Conservation (phyloP, 2,113 vertebrate genomes). For the Oryctolagus cuniculus region mOryCun1.1 NC_091439.1:17778501-17779000, state of each 20-base stretch:
- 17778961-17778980: background rate
- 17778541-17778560: background rate
- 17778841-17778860: background rate
- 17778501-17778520: background rate
- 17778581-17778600: constrained; percentile 26
- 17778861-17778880: background rate
- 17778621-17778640: background rate
- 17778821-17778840: background rate
- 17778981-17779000: background rate
- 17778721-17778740: constrained; percentile 1
- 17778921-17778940: accelerated
- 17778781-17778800: background rate
- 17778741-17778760: background rate
- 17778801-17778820: background rate
- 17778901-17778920: background rate
- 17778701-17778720: constrained; percentile 12
- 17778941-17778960: background rate
- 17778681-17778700: constrained; percentile 19
- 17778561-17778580: constrained; percentile 42
- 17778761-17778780: background rate
- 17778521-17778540: background rate
- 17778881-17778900: background rate
- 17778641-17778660: constrained; percentile 23
- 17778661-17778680: background rate
- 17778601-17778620: background rate